Conservation (phyloP, 1,140 invertebrate species). For the Pseudobourletiella spinata region DNA sequence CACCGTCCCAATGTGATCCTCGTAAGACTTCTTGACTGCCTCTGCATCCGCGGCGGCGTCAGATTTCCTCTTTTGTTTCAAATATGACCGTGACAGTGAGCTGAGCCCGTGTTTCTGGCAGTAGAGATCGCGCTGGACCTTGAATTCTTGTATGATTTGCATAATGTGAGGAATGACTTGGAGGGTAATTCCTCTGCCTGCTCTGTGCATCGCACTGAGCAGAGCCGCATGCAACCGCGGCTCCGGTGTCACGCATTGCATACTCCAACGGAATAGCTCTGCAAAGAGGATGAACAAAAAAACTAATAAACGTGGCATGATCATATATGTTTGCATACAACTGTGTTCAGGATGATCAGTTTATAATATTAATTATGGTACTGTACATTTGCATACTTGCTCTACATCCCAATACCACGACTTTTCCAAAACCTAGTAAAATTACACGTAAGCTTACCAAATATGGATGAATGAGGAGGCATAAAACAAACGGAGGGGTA, state of each 20-base stretch:
- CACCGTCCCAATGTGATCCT: background rate
- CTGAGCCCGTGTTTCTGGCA: background rate
- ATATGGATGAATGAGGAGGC: conserved; percentile 30
- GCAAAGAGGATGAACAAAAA: no score
- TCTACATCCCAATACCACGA: no score
- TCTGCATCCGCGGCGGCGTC: background rate
- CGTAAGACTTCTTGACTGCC: background rate
- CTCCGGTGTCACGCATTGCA: no score
- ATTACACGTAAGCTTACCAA: conserved; percentile 25
- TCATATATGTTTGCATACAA: no score
- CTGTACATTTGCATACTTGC: no score
- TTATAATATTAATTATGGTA: no score
- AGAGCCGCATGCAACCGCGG: conserved; percentile 27
- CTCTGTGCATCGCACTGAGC: conserved; percentile 21
- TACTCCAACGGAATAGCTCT: no score
- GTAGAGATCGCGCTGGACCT: background rate
- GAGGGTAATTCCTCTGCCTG: conserved; percentile 22
- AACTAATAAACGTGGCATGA: no score
- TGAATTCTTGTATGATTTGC: conserved; percentile 28
- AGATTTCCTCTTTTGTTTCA: conserved; percentile 10
- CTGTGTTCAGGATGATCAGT: no score
- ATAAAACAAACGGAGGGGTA: conserved; percentile 29
- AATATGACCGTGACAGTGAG: background rate
- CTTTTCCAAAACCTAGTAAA: background rate
- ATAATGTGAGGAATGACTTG: conserved; percentile 32